Percentiles rank a stretch among this genome's conserved stretches.
These are phyloP conservation scores for Taeniopygia guttata DNA, from an alignment of 2,797 vertebrate genomes.

Conservation along the genomic window DNA sequence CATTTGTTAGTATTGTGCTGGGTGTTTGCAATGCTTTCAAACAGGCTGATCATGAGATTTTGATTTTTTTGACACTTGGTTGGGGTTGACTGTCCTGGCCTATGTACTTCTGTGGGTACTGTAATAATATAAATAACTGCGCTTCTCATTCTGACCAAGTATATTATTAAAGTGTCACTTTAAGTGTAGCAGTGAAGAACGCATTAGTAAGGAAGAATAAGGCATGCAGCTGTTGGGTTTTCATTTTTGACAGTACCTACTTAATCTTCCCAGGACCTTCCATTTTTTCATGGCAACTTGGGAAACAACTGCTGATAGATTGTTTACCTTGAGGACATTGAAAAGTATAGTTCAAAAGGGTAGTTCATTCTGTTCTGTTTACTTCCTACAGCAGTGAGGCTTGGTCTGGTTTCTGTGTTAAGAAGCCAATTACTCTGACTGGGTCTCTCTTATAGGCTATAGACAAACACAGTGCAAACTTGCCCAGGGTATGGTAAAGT, in stretches of 20 bases:
- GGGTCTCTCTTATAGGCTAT: not conserved
- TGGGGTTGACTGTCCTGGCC: not conserved
- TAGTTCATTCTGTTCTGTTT: not conserved
- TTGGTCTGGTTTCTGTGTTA: constrained; percentile 14
- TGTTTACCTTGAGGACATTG: not conserved
- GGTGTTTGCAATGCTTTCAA: not conserved
- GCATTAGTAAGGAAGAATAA: not conserved
- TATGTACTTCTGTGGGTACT: not conserved
- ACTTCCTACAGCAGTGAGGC: not conserved
- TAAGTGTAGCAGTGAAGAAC: not conserved
- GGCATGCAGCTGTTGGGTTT: not conserved
- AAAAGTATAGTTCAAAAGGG: not conserved
- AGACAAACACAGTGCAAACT: not conserved
- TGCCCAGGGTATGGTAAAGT: not conserved
- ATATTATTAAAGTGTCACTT: not conserved
- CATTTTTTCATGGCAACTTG: not conserved
- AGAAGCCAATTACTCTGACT: not conserved
- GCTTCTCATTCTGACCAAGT: not conserved
- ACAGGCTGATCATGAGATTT: not conserved
- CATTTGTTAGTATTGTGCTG: not conserved
- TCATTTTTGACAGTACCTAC: not conserved
- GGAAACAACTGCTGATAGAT: not conserved
- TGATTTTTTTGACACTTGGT: not conserved
- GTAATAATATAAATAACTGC: not conserved
- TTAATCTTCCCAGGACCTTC: not conserved